Percentiles rank a stretch among this genome's conserved stretches.
Evolutionary conservation across 2,888 invertebrate genomes (phyloP).

Genomic region (Pyralis farinalis): DNA sequence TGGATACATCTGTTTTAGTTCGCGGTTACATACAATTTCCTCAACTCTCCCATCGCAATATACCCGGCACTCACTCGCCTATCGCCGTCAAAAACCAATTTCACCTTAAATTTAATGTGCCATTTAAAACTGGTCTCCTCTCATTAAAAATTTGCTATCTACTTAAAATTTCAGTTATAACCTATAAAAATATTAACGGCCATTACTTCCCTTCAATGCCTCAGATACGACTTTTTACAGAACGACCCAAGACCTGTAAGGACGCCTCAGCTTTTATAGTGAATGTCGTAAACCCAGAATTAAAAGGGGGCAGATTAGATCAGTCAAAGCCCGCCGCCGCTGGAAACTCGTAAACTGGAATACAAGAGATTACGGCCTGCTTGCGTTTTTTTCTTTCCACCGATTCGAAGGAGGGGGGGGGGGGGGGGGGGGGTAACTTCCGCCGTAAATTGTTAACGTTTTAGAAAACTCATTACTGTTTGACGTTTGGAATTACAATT

Average conservation of each 20-base stretch:
- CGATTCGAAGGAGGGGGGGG: background rate
- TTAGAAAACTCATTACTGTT: no score
- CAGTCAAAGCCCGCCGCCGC: background rate
- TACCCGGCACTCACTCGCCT: no score
- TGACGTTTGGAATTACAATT: no score
- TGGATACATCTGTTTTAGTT: no score
- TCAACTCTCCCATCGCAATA: no score
- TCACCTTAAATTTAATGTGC: no score
- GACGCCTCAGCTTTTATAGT: background rate
- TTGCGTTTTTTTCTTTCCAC: background rate
- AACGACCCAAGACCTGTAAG: background rate
- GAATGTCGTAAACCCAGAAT: background rate
- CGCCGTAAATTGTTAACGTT: background rate
- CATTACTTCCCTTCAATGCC: background rate
- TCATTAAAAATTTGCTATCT: no score
- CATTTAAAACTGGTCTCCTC: no score
- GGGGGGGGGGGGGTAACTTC: background rate
- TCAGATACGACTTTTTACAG: background rate
- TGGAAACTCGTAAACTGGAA: background rate
- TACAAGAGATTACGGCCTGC: slow-evolving; percentile 1
- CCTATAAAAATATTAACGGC: background rate
- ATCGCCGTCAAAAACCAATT: no score
- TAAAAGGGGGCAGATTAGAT: slow-evolving; percentile 1
- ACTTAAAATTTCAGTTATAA: no score
- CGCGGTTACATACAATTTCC: no score